A percentile compares a stretch with the other conserved stretches of the same genome.
These are phyloP conservation scores for Acanthacorydalis orientalis DNA, from an alignment of 2,888 invertebrate species.

Conservation along the genomic window DNA sequence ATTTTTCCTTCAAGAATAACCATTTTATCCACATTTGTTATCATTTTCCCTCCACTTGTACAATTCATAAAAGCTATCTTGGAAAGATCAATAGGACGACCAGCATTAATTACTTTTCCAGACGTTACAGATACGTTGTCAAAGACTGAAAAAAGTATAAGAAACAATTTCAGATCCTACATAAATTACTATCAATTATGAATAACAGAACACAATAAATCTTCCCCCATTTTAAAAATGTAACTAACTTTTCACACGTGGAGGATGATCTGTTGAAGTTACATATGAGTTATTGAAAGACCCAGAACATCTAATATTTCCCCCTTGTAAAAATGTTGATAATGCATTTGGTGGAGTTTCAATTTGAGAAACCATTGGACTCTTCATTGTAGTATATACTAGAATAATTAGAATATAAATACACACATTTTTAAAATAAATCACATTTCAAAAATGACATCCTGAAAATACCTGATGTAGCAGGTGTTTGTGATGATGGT, in stretches of 20 bases:
- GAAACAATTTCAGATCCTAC: too few relatives aligned
- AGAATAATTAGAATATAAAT: too few relatives aligned
- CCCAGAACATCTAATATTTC: not conserved
- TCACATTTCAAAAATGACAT: conserved; percentile 11
- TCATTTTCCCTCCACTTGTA: conserved; percentile 9
- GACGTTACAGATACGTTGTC: conserved; percentile 22
- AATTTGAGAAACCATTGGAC: not conserved
- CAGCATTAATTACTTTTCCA: conserved; percentile 17
- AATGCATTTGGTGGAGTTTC: conserved; percentile 7
- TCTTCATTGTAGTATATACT: not conserved
- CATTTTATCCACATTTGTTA: conserved; percentile 5
- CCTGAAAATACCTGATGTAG: conserved; percentile 17
- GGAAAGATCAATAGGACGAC: conserved; percentile 20
- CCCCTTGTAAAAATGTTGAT: conserved; percentile 18
- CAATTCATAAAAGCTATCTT: conserved; percentile 20
- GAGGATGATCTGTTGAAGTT: too few relatives aligned
- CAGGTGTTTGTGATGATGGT: conserved; percentile 16
- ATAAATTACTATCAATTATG: too few relatives aligned
- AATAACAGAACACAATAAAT: too few relatives aligned
- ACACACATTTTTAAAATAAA: not conserved
- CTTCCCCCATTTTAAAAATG: too few relatives aligned
- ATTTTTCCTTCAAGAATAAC: conserved; percentile 1
- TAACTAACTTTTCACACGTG: too few relatives aligned
- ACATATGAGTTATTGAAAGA: not conserved
- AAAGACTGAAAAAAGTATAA: conserved; percentile 16